phyloP scores from a whole-genome alignment of 2,113 vertebrate genomes.

The Rhynchopsitta pachyrhyncha region DNA sequence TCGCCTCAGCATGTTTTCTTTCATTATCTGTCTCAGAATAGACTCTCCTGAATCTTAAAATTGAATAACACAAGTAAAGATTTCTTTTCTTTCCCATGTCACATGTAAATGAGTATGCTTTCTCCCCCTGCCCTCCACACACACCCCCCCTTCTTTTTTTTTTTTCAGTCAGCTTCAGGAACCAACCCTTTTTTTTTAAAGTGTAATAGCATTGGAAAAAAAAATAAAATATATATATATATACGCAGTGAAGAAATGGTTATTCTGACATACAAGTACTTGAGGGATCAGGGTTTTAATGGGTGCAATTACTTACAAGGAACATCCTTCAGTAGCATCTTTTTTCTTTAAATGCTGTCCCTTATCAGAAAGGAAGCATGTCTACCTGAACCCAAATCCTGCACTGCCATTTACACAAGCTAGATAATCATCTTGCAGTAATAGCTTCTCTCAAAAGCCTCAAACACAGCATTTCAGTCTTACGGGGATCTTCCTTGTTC shows the following conservation, averaged over 20 bases:
- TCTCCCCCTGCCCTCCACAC: not conserved
- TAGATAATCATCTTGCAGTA: constrained; percentile 3
- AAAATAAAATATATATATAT: not conserved
- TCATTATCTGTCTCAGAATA: not conserved
- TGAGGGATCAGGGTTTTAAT: not conserved
- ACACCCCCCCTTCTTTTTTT: no score
- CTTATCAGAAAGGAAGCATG: not conserved
- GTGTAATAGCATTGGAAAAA: not conserved
- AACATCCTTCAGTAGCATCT: not conserved
- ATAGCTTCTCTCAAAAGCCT: not conserved
- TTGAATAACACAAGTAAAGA: not conserved
- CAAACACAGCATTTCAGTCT: not conserved
- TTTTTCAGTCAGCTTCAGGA: not conserved
- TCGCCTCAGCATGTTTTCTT: not conserved
- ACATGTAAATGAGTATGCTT: not conserved
- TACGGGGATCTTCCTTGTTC: not conserved
- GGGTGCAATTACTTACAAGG: not conserved
- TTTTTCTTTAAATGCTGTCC: not conserved
- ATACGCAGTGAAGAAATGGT: not conserved
- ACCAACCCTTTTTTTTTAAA: not conserved
- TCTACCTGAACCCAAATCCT: not conserved
- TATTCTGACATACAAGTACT: not conserved
- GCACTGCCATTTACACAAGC: not conserved
- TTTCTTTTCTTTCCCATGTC: not conserved
- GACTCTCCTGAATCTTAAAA: not conserved